A percentile compares a stretch with the other conserved stretches of the same genome.
phyloP scores from a whole-genome alignment of 2,113 vertebrate species.

The Budorcas taxicolor region DNA sequence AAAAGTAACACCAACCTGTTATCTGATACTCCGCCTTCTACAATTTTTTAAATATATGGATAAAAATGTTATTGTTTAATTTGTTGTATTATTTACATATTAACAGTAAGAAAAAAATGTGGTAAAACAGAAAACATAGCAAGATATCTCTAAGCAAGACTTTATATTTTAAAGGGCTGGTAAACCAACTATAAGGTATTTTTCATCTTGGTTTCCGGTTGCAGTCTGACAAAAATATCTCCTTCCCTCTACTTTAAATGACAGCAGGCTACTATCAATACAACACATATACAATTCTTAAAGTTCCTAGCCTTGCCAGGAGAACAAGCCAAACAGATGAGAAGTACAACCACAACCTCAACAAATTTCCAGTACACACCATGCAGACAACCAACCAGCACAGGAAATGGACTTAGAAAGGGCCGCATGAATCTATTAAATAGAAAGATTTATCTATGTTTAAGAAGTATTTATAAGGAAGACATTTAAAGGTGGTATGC shows the following conservation, averaged over 20 bases:
- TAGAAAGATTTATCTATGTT: neutral
- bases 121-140: neutral
- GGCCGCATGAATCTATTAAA: neutral
- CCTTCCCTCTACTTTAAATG: neutral
- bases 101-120: slow-evolving; percentile 6
- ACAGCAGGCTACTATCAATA: neutral
- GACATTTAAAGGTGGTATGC: neutral
- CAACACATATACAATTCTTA: neutral
- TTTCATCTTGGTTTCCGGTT: slow-evolving; percentile 41
- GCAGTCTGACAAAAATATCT: slow-evolving; percentile 34
- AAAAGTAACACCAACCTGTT: neutral
- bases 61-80: neutral
- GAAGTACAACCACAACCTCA: neutral
- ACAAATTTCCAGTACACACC: neutral
- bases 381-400: neutral
- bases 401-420: neutral
- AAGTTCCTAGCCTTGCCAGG: neutral
- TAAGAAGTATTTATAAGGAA: neutral
- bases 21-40: neutral
- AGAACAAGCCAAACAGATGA: neutral
- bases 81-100: neutral
- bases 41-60: neutral
- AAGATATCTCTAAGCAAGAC: neutral
- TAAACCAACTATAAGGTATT: neutral
- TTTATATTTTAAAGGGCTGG: neutral